Evolutionary conservation across 2,797 vertebrate genomes (phyloP).

Genomic region (Molossus molossus): DNA sequence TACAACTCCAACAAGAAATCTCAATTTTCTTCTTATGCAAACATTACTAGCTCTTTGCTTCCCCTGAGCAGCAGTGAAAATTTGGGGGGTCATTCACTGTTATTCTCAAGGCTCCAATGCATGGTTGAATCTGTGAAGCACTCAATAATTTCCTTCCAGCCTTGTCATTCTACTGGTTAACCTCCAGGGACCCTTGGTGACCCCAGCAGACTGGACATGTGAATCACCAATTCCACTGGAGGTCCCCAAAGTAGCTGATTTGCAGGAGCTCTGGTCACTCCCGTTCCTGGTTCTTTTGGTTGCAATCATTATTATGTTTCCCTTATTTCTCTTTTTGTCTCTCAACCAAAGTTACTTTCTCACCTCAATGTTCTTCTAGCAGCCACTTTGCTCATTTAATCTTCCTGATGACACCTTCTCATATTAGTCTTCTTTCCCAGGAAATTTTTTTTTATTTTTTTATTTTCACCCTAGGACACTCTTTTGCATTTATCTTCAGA

Average conservation of each 20-base stretch:
- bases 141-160: not conserved
- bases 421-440: not conserved
- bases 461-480: no score
- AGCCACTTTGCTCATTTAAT: not conserved
- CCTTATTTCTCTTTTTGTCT: not conserved
- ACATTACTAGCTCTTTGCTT: not conserved
- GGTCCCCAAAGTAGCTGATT: not conserved
- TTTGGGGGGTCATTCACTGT: not conserved
- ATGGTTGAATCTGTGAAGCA: not conserved
- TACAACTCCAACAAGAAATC: not conserved
- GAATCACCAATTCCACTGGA: not conserved
- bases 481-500: no score
- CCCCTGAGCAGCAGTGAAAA: not conserved
- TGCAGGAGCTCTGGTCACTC: not conserved
- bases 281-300: not conserved
- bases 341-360: not conserved
- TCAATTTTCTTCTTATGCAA: not conserved
- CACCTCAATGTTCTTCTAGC: not conserved
- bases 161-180: not conserved
- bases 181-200: not conserved
- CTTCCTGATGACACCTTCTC: not conserved
- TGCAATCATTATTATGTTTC: not conserved
- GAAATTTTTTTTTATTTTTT: no score
- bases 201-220: fast-evolving
- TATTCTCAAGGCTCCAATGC: not conserved